These are phyloP conservation scores for zebrafish (Danio rerio) DNA, from an alignment of 2,113 vertebrate species.

Conservation along the genomic window DNA sequence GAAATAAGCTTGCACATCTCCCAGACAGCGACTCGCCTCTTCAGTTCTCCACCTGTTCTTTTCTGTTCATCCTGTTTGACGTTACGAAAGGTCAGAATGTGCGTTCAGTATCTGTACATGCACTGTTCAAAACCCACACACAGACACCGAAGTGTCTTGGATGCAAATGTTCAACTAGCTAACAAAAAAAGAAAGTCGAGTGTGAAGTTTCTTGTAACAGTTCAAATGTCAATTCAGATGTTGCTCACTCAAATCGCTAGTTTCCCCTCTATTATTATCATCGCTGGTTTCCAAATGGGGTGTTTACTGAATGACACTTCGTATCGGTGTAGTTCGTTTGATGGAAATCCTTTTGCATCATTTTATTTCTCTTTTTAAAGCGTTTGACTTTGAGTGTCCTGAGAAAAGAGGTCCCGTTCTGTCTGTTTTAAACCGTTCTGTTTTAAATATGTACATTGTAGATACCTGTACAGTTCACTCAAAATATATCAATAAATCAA, in stretches of 20 bases:
- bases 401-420: constrained; percentile 59
- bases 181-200: not conserved
- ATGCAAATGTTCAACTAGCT: not conserved
- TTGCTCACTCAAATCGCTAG: constrained; percentile 51
- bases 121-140: not conserved
- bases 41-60: constrained; percentile 52
- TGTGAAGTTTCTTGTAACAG: not conserved
- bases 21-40: constrained; percentile 9
- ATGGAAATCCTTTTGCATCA: constrained; percentile 62
- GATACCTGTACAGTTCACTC: constrained; percentile 76
- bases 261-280: constrained; percentile 48
- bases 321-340: constrained; percentile 71
- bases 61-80: constrained; percentile 16
- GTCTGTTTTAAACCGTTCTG: constrained; percentile 66
- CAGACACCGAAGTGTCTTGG: not conserved
- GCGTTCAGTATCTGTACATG: constrained; percentile 2
- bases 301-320: constrained; percentile 70
- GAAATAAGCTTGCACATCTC: constrained; percentile 29
- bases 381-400: constrained; percentile 57
- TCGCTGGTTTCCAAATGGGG: constrained; percentile 59
- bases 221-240: constrained; percentile 11
- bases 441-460: constrained; percentile 74
- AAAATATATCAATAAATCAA: constrained; percentile 64
- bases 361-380: constrained; percentile 60
- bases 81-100: constrained; percentile 12